Conservation (phyloP, 2,113 vertebrate genomes). For the Cyrtonyx montezumae region DNA sequence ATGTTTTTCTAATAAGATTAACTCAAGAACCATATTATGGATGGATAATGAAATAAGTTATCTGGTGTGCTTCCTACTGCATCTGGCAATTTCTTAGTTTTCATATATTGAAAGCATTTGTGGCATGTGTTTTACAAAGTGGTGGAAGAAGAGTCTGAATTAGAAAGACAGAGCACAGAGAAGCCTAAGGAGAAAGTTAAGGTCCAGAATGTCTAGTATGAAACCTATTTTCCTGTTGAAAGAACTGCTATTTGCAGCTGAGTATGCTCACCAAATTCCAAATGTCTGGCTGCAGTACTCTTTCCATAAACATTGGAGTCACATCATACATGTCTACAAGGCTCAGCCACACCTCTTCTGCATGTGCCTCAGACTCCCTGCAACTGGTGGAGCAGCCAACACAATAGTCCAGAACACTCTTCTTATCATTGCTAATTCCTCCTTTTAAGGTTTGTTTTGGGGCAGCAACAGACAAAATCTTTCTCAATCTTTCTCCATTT, state of each 20-base stretch:
- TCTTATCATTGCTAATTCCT: constrained; percentile 9
- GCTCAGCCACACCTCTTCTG: constrained; percentile 43
- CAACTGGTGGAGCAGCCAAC: constrained; percentile 11
- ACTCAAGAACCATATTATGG: neutral
- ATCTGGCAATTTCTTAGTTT: neutral
- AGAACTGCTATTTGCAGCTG: constrained; percentile 35
- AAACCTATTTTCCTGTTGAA: constrained; percentile 16
- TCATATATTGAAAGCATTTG: neutral
- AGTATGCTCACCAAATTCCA: constrained; percentile 50
- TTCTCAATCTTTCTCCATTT: neutral
- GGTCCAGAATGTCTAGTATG: neutral
- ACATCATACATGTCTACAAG: constrained; percentile 37
- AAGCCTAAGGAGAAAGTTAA: neutral
- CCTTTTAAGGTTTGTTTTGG: neutral
- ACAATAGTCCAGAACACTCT: neutral
- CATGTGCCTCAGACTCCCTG: constrained; percentile 15
- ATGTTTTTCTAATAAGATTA: neutral
- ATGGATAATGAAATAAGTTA: neutral
- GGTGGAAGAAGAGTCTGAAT: neutral
- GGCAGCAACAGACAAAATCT: neutral
- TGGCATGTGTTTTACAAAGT: neutral
- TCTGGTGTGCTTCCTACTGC: neutral
- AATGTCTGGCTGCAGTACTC: neutral
- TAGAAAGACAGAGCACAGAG: neutral
- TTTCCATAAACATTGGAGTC: constrained; percentile 63